Evolutionary conservation across 2,797 vertebrate genomes (phyloP).

Genomic region (Avahi laniger): DNA sequence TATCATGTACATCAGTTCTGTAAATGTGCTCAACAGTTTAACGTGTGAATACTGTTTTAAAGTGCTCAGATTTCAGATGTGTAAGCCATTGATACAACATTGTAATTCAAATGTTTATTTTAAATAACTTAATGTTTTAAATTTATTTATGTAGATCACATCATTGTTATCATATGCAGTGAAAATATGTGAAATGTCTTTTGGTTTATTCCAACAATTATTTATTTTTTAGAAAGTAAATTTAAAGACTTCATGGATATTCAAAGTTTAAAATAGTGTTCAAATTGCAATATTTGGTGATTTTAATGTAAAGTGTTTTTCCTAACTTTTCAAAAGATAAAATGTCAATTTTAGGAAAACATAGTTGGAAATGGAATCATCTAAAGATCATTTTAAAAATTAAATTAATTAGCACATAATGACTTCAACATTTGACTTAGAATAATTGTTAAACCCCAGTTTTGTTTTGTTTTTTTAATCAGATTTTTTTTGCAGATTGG

Average conservation of each 20-base stretch:
- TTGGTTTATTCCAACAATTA: constrained; percentile 76
- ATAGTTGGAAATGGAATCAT: constrained; percentile 73
- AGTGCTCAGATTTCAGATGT: constrained; percentile 58
- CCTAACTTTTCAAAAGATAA: constrained; percentile 75
- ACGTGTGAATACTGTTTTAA: constrained; percentile 46
- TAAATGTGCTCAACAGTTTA: background rate
- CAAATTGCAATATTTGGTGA: constrained; percentile 72
- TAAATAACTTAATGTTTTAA: constrained; percentile 82
- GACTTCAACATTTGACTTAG: constrained; percentile 62
- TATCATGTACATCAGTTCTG: constrained; percentile 70
- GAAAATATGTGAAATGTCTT: constrained; percentile 72
- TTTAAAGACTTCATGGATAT: constrained; percentile 73
- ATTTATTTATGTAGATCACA: constrained; percentile 80
- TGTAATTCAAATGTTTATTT: constrained; percentile 62
- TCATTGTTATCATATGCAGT: constrained; percentile 70
- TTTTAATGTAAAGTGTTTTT: constrained; percentile 79
- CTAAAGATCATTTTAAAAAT: constrained; percentile 70
- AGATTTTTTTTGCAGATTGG: constrained; percentile 71
- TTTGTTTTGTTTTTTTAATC: constrained; percentile 66
- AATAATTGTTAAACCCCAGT: constrained; percentile 70
- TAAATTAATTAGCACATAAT: constrained; percentile 70
- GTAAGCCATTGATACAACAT: constrained; percentile 68
- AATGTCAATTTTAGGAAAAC: constrained; percentile 69
- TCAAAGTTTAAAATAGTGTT: constrained; percentile 80
- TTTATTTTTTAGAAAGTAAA: constrained; percentile 82